Conservation (phyloP, 2,797 vertebrate genomes). For the Enteromius trimaculatus region DNA sequence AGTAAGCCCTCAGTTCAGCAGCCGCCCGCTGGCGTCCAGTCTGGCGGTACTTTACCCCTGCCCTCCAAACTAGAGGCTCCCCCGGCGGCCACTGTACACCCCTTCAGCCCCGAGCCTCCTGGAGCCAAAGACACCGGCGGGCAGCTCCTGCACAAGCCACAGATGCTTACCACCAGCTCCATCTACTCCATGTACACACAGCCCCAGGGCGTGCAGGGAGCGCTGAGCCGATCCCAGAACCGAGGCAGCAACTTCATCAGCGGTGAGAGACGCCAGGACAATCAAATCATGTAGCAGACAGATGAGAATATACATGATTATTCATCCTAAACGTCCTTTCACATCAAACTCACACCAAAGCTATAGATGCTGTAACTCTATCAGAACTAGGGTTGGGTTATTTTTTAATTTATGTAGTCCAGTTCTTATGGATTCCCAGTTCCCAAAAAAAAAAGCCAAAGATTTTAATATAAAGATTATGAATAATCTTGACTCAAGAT, state of each 20-base stretch:
- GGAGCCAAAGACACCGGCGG: slow-evolving; percentile 82
- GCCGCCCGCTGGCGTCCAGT: slow-evolving; percentile 64
- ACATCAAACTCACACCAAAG: neutral
- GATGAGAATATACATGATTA: neutral
- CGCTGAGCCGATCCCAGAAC: slow-evolving; percentile 79
- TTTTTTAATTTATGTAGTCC: neutral
- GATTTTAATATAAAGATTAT: no score
- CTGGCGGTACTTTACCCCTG: slow-evolving; percentile 80
- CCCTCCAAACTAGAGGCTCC: slow-evolving; percentile 89
- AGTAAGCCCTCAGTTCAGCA: slow-evolving; percentile 78
- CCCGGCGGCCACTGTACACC: slow-evolving; percentile 90
- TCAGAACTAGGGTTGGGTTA: neutral
- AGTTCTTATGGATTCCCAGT: no score
- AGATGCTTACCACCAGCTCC: slow-evolving; percentile 88
- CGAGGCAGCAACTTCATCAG: slow-evolving; percentile 85
- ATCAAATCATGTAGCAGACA: neutral
- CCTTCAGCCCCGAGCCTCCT: slow-evolving; percentile 91
- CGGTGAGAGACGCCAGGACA: slow-evolving; percentile 75
- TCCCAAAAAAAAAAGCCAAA: no score
- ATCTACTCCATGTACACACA: slow-evolving; percentile 98
- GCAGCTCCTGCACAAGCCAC: slow-evolving; percentile 85
- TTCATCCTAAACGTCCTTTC: neutral
- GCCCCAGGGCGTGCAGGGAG: slow-evolving; percentile 82
- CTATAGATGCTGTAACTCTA: neutral
- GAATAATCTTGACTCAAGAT: no score